A percentile compares a stretch with the other conserved stretches of the same genome.
Conservation (phyloP, 2,797 vertebrate genomes). For the Artibeus lituratus region DNA sequence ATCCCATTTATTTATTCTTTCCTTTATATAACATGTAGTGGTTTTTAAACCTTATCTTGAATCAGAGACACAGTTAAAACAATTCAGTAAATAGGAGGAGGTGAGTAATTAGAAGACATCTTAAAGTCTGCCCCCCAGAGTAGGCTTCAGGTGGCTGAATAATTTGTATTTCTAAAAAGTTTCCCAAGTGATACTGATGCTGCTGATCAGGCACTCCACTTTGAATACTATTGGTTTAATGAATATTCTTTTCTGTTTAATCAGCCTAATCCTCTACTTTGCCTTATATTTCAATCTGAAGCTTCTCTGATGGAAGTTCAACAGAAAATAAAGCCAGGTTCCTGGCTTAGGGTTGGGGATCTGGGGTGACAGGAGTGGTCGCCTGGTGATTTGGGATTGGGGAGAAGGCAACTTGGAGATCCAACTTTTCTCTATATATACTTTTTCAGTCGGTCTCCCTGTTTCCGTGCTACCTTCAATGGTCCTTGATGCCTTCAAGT, state of each 20-base stretch:
- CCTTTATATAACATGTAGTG: too few species aligned
- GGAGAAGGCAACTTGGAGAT: not conserved
- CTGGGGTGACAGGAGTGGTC: not conserved
- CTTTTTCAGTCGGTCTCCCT: not conserved
- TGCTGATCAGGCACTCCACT: not conserved
- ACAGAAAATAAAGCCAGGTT: conserved; percentile 14
- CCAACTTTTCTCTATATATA: not conserved
- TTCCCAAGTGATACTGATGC: not conserved
- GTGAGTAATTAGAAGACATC: not conserved
- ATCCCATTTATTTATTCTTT: too few species aligned
- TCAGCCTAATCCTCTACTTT: not conserved
- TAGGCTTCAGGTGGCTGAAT: not conserved
- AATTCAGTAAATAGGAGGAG: not conserved
- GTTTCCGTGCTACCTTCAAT: not conserved
- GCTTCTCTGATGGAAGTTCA: not conserved
- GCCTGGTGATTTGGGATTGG: not conserved
- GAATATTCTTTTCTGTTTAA: not conserved
- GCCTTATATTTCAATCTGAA: not conserved
- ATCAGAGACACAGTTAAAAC: not conserved
- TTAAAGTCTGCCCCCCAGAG: not conserved
- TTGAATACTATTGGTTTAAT: not conserved
- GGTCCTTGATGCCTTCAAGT: not conserved
- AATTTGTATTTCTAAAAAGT: not conserved
- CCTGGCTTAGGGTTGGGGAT: not conserved
- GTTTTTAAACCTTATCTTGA: not conserved